These are phyloP conservation scores for Platysternon megacephalum DNA, from an alignment of 2,113 vertebrate species.

Conservation along the genomic window DNA sequence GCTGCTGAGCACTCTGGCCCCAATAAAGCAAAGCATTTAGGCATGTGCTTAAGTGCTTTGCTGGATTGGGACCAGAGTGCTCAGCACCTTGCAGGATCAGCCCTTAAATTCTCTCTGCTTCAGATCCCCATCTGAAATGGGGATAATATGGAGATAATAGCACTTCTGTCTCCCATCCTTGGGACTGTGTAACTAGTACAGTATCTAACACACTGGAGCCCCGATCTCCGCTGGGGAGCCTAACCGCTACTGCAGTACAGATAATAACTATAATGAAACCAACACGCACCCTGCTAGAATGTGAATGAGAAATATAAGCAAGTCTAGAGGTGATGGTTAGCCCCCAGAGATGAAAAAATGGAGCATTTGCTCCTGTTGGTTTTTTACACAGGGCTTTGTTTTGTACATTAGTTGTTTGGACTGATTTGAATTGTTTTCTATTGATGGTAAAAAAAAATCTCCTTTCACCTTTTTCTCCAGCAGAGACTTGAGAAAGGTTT, in stretches of 20 bases:
- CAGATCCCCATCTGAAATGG: not conserved
- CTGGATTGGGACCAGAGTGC: not conserved
- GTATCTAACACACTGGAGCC: not conserved
- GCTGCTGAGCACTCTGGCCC: not conserved
- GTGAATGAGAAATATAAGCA: not conserved
- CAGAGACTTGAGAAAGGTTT: not conserved
- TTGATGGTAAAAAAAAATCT: not conserved
- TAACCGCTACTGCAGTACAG: not conserved
- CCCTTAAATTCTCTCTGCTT: not conserved
- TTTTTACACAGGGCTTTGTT: not conserved
- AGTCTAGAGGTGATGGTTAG: not conserved
- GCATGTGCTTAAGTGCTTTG: not conserved
- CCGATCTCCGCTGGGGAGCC: not conserved
- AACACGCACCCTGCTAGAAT: not conserved
- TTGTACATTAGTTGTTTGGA: not conserved
- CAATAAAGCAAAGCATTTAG: accelerated
- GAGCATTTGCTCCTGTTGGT: not conserved
- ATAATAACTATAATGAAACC: not conserved
- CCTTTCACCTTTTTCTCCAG: not conserved
- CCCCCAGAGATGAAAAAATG: not conserved
- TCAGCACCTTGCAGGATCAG: not conserved
- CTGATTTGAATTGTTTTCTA: not conserved
- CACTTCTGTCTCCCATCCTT: not conserved
- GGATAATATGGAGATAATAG: not conserved
- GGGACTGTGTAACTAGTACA: not conserved